These are phyloP conservation scores for Chiroxiphia lanceolata DNA, from an alignment of 2,797 vertebrate species.

Conservation along the genomic window DNA sequence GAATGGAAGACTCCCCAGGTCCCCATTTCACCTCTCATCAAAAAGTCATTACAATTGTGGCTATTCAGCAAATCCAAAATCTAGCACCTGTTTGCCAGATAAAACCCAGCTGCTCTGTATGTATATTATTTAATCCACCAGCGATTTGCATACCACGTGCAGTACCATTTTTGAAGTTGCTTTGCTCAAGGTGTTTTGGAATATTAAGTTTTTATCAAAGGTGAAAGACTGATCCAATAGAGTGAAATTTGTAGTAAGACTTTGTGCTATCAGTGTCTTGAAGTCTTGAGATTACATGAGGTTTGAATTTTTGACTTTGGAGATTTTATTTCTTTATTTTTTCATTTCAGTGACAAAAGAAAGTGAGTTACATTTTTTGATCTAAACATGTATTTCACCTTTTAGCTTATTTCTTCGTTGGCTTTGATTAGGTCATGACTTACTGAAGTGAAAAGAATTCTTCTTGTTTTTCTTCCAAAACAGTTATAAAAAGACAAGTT, in stretches of 20 bases:
- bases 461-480: not conserved
- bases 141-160: slow-evolving; percentile 16
- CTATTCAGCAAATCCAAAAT: slow-evolving; percentile 61
- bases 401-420: not conserved
- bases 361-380: not conserved
- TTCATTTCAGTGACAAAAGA: not conserved
- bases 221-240: not conserved
- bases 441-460: not conserved
- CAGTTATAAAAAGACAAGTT: not conserved
- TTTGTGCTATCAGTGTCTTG: not conserved
- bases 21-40: slow-evolving; percentile 21
- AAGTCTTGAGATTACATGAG: not conserved
- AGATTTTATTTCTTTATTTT: not conserved
- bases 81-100: slow-evolving; percentile 56
- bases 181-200: not conserved
- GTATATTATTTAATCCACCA: slow-evolving; percentile 35
- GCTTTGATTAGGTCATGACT: not conserved
- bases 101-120: slow-evolving; percentile 25
- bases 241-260: not conserved
- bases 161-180: not conserved
- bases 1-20: slow-evolving; percentile 35
- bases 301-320: not conserved
- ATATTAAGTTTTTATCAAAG: not conserved
- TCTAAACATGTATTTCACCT: not conserved
- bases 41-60: slow-evolving; percentile 52